Percentiles rank a stretch among this genome's conserved stretches.
These are phyloP conservation scores for Bagarius yarrelli DNA, from an alignment of 2,113 vertebrate species.

Conservation along the genomic window DNA sequence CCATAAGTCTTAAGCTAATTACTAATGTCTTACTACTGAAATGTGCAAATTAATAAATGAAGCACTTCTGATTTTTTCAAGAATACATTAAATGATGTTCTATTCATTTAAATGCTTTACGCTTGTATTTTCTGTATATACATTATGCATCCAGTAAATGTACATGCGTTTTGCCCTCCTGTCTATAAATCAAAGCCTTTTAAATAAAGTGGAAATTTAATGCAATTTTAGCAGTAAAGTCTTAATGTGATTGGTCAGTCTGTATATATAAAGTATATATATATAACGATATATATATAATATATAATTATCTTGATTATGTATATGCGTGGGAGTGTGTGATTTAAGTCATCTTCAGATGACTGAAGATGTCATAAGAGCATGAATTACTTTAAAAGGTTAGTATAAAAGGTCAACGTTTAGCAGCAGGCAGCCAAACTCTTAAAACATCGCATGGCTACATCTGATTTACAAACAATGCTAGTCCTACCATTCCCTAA, in stretches of 20 bases:
- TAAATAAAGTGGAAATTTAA: slow-evolving; percentile 19
- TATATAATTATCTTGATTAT: background rate
- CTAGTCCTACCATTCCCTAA: no score
- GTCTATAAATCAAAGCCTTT: background rate
- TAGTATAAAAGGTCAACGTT: slow-evolving; percentile 31
- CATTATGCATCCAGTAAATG: slow-evolving; percentile 18
- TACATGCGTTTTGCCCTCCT: slow-evolving; percentile 18
- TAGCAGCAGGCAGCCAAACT: background rate
- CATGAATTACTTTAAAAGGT: background rate
- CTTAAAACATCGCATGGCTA: background rate
- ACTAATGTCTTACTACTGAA: slow-evolving; percentile 63
- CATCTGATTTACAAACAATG: no score
- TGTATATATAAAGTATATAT: no score
- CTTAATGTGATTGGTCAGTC: background rate
- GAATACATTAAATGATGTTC: slow-evolving; percentile 39
- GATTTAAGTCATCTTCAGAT: slow-evolving; percentile 7
- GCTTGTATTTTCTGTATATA: slow-evolving; percentile 66
- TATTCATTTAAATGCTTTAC: slow-evolving; percentile 49
- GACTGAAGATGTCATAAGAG: slow-evolving; percentile 2
- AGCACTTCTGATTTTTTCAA: slow-evolving; percentile 63
- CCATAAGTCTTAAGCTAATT: slow-evolving; percentile 66
- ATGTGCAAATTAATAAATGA: slow-evolving; percentile 54
- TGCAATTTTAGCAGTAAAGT: slow-evolving; percentile 18
- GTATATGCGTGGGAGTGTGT: background rate
- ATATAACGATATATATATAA: no score